Conservation (phyloP, 2,113 vertebrate species). For the Sclerurus mexicanus region DNA sequence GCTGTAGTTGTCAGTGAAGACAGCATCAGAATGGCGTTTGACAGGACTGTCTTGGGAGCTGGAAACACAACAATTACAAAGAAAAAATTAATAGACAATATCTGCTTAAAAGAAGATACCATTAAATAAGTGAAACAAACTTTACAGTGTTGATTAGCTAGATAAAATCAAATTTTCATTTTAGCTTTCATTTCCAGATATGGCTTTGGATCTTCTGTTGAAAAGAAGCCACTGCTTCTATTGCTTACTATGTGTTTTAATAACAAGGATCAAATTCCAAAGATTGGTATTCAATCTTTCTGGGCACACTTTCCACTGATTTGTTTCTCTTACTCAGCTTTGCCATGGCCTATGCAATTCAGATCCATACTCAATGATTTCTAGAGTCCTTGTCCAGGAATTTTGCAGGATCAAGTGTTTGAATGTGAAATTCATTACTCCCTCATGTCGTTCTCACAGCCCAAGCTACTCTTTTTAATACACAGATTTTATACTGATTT, state of each 20-base stretch:
- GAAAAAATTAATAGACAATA: neutral
- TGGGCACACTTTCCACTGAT: neutral
- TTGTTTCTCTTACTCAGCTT: neutral
- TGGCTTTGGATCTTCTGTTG: neutral
- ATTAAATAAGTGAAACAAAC: neutral
- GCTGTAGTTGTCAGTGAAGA: constrained; percentile 97
- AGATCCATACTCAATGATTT: neutral
- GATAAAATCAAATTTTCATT: neutral
- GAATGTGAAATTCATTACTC: neutral
- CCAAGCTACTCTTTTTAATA: neutral
- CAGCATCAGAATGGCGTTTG: constrained; percentile 94
- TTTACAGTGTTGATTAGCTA: neutral
- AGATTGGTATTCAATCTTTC: neutral
- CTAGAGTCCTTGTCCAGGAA: neutral
- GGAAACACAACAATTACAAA: constrained; percentile 28
- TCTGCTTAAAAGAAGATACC: neutral
- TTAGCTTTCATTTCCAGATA: neutral
- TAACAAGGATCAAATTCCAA: neutral
- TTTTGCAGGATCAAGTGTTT: neutral
- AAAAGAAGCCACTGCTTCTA: neutral
- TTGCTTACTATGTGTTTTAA: neutral
- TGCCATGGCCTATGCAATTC: neutral
- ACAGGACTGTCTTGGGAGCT: constrained; percentile 80
- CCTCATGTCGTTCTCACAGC: neutral
- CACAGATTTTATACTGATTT: neutral